Evolutionary conservation across 2,797 vertebrate genomes (phyloP).

Genomic region (Halcyon badia): DNA sequence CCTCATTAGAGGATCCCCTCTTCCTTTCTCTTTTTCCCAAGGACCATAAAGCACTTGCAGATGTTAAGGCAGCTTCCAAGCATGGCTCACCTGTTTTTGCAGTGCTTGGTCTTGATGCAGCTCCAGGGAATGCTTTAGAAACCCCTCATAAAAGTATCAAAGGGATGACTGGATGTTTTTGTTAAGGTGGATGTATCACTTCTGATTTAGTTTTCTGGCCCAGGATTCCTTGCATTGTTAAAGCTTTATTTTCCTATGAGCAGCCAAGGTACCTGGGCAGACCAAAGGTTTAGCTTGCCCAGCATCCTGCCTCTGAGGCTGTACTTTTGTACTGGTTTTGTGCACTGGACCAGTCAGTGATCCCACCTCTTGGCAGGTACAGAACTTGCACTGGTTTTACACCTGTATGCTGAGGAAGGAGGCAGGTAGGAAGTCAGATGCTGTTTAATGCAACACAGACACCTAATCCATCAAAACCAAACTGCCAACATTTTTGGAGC

Average conservation of each 20-base stretch:
- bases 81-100: conserved; percentile 14
- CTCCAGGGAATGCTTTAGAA: conserved; percentile 24
- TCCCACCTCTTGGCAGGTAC: background rate
- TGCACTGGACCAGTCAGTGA: background rate
- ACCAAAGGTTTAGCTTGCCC: background rate
- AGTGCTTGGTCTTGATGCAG: background rate
- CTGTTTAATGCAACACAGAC: background rate
- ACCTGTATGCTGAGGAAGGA: background rate
- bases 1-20: conserved; percentile 22
- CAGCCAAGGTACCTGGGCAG: background rate
- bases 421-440: background rate
- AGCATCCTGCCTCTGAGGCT: background rate
- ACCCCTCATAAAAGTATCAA: conserved; percentile 14
- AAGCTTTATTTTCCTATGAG: background rate
- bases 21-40: background rate
- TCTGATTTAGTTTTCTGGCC: background rate
- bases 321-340: background rate
- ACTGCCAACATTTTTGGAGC: background rate
- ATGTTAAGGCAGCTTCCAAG: conserved; percentile 22
- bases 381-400: background rate
- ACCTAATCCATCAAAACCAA: background rate
- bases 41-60: conserved; percentile 33
- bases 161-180: background rate
- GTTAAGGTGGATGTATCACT: background rate
- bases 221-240: background rate